Evolutionary conservation across 1,140 invertebrate species (phyloP), one percentile per base, ranked within the genome.

Genomic region (Zaprionus camerounensis): DNA sequence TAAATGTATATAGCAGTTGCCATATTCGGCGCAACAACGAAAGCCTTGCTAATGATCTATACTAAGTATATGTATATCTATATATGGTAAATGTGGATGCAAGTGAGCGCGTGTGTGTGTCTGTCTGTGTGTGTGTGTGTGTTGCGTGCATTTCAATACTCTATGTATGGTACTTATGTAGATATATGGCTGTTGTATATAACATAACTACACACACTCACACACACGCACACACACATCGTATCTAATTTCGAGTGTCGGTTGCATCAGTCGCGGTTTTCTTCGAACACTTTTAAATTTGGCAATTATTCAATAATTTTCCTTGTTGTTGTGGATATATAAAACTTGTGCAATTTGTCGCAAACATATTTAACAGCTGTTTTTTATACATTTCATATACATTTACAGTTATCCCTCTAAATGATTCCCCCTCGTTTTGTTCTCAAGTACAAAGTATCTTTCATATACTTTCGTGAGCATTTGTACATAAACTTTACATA

Each of bases 181-280:
- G 7, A 17, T 62, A 38, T 62, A 36, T n/a, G 57, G 15, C 28
- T 26, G 41, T 15, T 20, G 12, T 62, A 58, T 49, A 12, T 24
- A 46, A 49, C 51, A 65, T 53, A 24, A 11, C 11, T 24, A 20
- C 20, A 64, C 59, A 38, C 66, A 59, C 41, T 31, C 28, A 31
- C 28, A 31, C 49, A 41, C 57, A 17, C 44, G 31, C 58, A 61
- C 28, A 53, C 22, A 28, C 46, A 56, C n/a, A 12, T 61, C 13
- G 46, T 38, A 36, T 46, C 38, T 69, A 74, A 56, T 72, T 71
- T 71, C 71, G 71, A 72, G 65, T 70, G 44, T 70, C 66, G 55
- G 66, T 70, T 75, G 67, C 67, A 63, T 75, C 72, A 75, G 72
- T 75, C 72, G 72, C 72, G 34, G 28, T 74, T 74, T 55, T 68